phyloP scores from a whole-genome alignment of 2,113 vertebrate species.

The Zootoca vivipara region DNA sequence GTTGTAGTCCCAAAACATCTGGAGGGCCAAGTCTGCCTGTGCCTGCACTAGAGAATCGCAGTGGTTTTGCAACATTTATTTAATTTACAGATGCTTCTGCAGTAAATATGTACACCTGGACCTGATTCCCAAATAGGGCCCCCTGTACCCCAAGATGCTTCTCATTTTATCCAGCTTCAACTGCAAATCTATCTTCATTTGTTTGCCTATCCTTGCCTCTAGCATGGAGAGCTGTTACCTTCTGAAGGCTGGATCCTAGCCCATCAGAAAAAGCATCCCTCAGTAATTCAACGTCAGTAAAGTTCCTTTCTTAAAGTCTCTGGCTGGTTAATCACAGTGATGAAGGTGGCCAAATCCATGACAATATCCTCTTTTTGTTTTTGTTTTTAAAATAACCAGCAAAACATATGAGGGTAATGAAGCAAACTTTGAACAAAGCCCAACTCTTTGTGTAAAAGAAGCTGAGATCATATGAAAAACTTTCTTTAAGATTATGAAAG shows the following conservation, averaged over 20 bases:
- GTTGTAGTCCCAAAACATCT: too few relatives aligned
- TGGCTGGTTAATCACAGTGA: not conserved
- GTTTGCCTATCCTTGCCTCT: not conserved
- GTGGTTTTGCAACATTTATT: not conserved
- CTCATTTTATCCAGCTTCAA: not conserved
- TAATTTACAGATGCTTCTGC: not conserved
- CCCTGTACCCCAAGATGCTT: not conserved
- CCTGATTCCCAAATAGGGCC: not conserved
- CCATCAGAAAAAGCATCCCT: not conserved
- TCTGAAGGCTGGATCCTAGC: not conserved
- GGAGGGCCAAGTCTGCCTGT: too few relatives aligned
- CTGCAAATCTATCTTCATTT: not conserved
- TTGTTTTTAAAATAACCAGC: not conserved
- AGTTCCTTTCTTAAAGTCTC: not conserved
- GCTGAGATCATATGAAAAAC: slow-evolving; percentile 2
- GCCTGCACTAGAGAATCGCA: not conserved
- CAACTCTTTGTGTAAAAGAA: not conserved
- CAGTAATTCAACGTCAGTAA: not conserved
- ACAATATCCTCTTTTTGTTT: not conserved
- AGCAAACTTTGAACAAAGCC: not conserved
- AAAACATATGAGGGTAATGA: not conserved
- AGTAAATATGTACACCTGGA: not conserved
- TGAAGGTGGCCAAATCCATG: not conserved
- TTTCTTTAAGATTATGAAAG: slow-evolving; percentile 7
- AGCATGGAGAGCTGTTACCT: not conserved